Percentiles rank a stretch among this genome's conserved stretches.
Evolutionary conservation across 2,113 vertebrate species (phyloP).

Genomic region (Drymodes brunneopygia): DNA sequence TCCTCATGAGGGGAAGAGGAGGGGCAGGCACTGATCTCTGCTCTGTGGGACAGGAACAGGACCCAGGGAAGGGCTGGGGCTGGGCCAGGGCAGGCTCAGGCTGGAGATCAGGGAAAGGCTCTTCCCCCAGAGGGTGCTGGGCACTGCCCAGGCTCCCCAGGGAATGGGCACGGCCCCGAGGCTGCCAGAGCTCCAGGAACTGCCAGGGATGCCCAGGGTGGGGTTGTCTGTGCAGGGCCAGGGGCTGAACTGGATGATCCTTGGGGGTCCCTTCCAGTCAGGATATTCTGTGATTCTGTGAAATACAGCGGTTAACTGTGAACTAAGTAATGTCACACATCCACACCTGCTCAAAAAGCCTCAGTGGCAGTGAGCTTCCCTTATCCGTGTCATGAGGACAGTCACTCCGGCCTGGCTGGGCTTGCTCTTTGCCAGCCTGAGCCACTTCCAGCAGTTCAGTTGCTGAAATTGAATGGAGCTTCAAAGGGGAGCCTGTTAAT

Average conservation of each 20-base stretch:
- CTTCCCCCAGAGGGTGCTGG: not conserved
- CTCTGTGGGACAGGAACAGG: not conserved
- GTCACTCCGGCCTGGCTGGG: not conserved
- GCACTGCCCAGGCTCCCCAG: not conserved
- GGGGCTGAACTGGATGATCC: rapidly evolving
- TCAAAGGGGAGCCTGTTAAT: not conserved
- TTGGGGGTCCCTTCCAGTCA: rapidly evolving
- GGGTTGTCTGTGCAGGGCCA: not conserved
- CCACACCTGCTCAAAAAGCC: not conserved
- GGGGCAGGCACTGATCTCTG: not conserved
- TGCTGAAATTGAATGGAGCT: slow-evolving; percentile 5
- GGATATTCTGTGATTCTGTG: not conserved
- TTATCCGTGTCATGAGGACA: not conserved
- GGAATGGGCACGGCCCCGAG: not conserved
- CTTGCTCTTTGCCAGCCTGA: not conserved
- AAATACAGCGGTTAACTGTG: not conserved
- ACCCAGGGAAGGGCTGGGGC: rapidly evolving
- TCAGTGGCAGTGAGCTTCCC: not conserved
- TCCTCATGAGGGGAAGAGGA: not conserved
- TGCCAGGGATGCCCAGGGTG: not conserved
- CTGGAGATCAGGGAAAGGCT: rapidly evolving
- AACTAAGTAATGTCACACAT: not conserved
- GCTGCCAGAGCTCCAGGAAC: not conserved
- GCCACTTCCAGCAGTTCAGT: not conserved
- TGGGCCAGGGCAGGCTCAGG: not conserved